A percentile compares a stretch with the other conserved stretches of the same genome.
Conservation (phyloP, 2,113 vertebrate genomes). For the Corynorhinus townsendii region DNA sequence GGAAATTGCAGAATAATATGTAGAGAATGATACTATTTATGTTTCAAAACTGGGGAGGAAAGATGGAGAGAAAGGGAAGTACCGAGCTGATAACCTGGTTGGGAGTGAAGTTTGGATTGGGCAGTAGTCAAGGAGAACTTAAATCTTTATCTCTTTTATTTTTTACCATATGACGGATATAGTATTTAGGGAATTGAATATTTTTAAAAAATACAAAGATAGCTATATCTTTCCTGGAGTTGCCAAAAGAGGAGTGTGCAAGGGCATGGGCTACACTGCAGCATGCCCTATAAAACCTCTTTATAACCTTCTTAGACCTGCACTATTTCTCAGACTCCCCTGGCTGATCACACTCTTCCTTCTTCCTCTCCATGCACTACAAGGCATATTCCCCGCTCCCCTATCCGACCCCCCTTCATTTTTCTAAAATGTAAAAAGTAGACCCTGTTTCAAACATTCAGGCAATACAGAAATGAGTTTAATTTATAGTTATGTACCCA, state of each 20-base stretch:
- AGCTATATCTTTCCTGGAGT: background rate
- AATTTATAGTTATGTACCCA: background rate
- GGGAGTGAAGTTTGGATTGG: background rate
- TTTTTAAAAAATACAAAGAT: background rate
- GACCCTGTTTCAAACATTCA: background rate
- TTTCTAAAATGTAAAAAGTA: background rate
- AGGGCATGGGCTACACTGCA: background rate
- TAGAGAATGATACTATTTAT: background rate
- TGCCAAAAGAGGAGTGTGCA: background rate
- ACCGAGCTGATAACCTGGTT: background rate
- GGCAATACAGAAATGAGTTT: background rate
- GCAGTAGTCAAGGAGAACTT: background rate
- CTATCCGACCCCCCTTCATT: background rate
- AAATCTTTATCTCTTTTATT: background rate
- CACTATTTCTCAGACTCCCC: background rate
- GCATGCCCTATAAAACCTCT: too few relatives aligned
- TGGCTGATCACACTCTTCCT: background rate
- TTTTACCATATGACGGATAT: background rate
- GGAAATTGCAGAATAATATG: background rate
- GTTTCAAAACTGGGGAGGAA: background rate
- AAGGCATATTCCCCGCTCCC: background rate
- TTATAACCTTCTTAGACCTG: background rate
- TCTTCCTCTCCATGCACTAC: background rate
- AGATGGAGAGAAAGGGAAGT: background rate
- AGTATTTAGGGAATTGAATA: background rate